Percentiles rank a stretch among this genome's conserved stretches.
These are phyloP conservation scores for Tenualosa thibaudeaui DNA, from an alignment of 2,797 vertebrate genomes.

Conservation along the genomic window DNA sequence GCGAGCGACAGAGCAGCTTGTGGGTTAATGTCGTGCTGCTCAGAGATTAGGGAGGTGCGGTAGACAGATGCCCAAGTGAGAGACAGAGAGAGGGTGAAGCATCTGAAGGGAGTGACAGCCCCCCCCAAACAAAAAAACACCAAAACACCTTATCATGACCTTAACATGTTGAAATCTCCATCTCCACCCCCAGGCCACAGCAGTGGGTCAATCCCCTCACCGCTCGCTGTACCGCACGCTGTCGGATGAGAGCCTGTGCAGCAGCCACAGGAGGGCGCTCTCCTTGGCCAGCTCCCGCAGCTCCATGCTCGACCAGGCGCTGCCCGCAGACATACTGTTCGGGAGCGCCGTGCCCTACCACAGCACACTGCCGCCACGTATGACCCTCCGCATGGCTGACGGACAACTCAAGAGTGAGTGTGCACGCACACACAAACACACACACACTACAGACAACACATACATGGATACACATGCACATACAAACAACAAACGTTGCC, in stretches of 20 bases:
- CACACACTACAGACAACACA: not conserved
- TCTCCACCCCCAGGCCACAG: conserved; percentile 64
- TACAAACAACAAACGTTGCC: not conserved
- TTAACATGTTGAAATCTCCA: not conserved
- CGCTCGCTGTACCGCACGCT: conserved; percentile 76
- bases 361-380: conserved; percentile 75
- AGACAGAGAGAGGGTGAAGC: not conserved
- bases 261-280: conserved; percentile 72
- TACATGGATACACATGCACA: not conserved
- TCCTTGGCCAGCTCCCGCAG: conserved; percentile 79
- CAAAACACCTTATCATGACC: too few relatives aligned
- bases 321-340: conserved; percentile 82
- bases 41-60: not conserved
- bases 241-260: conserved; percentile 83
- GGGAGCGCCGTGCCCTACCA: conserved; percentile 78
- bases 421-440: conserved; percentile 21
- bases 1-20: conserved; percentile 81
- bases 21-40: conserved; percentile 81
- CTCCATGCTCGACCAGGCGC: conserved; percentile 77
- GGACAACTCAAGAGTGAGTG: conserved; percentile 78
- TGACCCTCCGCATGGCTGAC: conserved; percentile 65
- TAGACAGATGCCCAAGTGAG: not conserved
- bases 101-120: not conserved
- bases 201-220: conserved; percentile 73
- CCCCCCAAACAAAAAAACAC: too few relatives aligned